phyloP scores from a whole-genome alignment of 2,113 vertebrate species.

The Poicephalus meyeri region DNA sequence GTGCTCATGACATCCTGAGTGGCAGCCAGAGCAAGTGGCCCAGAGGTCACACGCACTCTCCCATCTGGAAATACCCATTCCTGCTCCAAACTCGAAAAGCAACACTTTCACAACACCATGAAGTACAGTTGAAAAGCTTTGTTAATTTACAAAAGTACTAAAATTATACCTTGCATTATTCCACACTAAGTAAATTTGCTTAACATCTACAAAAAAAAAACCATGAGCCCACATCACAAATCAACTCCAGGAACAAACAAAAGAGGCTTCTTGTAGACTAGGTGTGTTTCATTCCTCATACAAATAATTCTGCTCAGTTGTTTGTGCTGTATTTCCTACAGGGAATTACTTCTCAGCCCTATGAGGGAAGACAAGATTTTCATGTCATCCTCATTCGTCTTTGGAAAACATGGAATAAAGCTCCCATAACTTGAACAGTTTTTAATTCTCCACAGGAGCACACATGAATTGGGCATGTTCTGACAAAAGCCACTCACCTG shows the following conservation, averaged over 20 bases:
- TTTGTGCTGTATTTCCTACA: background rate
- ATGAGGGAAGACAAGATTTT: background rate
- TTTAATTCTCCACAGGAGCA: background rate
- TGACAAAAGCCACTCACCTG: background rate
- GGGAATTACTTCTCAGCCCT: background rate
- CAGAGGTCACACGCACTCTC: background rate
- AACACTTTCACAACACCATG: background rate
- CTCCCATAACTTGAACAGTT: background rate
- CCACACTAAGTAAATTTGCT: background rate
- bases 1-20: background rate
- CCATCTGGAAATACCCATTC: background rate
- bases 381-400: background rate
- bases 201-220: background rate
- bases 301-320: background rate
- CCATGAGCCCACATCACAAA: background rate
- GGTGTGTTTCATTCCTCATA: background rate
- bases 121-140: background rate
- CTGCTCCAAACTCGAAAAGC: background rate
- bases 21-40: background rate
- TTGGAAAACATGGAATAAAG: background rate
- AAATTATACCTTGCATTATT: background rate
- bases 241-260: background rate
- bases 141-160: background rate
- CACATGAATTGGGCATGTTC: background rate
- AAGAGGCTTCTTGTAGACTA: background rate